A percentile compares a stretch with the other conserved stretches of the same genome.
Conservation (phyloP, 2,113 vertebrate species). For the Gopherus evgoodei region DNA sequence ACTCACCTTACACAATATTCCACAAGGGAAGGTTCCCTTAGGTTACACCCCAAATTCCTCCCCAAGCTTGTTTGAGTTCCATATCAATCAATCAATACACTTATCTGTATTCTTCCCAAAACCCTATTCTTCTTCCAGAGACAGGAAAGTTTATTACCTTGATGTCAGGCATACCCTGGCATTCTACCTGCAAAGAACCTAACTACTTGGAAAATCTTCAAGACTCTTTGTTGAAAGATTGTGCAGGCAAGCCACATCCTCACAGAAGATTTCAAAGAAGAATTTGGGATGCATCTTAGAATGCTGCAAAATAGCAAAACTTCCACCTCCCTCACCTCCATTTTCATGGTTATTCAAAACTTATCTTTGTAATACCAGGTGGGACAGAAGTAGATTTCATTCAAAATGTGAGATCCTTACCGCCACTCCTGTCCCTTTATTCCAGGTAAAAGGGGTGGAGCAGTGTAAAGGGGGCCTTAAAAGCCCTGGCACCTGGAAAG, state of each 20-base stretch:
- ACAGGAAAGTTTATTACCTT: background rate
- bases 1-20: background rate
- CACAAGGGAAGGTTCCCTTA: background rate
- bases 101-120: background rate
- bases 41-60: background rate
- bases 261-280: background rate
- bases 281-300: background rate
- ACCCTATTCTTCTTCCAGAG: background rate
- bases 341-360: background rate
- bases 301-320: background rate
- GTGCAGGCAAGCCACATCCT: background rate
- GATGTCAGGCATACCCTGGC: no score
- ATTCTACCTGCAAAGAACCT: no score
- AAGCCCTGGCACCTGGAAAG: background rate
- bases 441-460: background rate
- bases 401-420: background rate
- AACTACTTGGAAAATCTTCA: no score
- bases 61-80: background rate
- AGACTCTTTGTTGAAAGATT: background rate
- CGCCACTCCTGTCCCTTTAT: background rate
- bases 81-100: no score
- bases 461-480: background rate
- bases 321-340: background rate
- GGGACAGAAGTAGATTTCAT: background rate
- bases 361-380: background rate